Percentiles rank a stretch among this genome's conserved stretches.
These are phyloP conservation scores for Orientallactaga sibirica DNA, from an alignment of 2,797 vertebrate species.

Conservation along the genomic window DNA sequence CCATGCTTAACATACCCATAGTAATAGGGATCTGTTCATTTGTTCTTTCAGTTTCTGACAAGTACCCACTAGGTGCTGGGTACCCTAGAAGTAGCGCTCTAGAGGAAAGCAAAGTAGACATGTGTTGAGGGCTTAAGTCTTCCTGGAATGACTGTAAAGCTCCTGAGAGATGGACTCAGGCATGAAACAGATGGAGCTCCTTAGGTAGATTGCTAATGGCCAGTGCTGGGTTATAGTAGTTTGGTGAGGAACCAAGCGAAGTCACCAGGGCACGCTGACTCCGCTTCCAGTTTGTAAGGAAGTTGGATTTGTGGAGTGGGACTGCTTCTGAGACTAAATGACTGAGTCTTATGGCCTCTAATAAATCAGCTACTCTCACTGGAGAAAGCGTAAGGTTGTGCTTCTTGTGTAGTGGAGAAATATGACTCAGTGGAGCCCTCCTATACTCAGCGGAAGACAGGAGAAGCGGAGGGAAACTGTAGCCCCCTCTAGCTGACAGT, in stretches of 20 bases:
- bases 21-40: background rate
- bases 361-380: background rate
- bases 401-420: background rate
- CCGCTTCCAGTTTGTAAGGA: background rate
- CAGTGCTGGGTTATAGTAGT: background rate
- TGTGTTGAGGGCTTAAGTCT: background rate
- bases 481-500: accelerated
- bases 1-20: background rate
- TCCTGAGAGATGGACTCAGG: background rate
- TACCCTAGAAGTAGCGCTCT: background rate
- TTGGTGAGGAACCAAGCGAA: background rate
- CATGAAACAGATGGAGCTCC: background rate
- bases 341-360: too few relatives aligned
- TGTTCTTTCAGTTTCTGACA: background rate
- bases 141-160: background rate
- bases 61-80: background rate
- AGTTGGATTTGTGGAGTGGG: background rate
- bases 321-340: background rate
- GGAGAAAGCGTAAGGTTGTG: background rate
- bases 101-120: background rate
- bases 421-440: background rate
- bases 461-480: background rate
- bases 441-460: too few relatives aligned
- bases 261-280: background rate
- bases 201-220: background rate